Evolutionary conservation across 1,140 invertebrate species (phyloP).

Genomic region (Ctenoplectra terminalis): DNA sequence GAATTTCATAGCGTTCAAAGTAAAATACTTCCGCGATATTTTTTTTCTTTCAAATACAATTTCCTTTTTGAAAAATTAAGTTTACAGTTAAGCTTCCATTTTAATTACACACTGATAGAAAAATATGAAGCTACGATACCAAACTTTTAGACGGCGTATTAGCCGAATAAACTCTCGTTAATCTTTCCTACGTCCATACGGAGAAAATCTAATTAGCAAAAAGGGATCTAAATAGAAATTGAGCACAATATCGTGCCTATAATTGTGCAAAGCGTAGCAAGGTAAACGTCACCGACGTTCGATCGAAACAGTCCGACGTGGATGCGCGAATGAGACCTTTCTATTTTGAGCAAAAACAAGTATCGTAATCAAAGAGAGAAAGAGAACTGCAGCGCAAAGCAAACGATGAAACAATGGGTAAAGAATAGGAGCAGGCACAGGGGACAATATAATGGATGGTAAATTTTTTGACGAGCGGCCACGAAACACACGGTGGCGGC

Average conservation of each 20-base stretch:
- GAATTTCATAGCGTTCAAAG: no score
- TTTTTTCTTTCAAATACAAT: no score
- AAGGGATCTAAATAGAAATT: not conserved
- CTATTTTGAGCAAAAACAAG: constrained; percentile 3
- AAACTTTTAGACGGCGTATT: no score
- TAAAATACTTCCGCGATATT: no score
- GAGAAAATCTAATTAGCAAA: not conserved
- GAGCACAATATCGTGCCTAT: not conserved
- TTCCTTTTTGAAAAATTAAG: no score
- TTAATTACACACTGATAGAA: no score
- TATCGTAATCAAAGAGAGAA: not conserved
- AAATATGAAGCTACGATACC: no score
- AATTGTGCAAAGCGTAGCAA: not conserved
- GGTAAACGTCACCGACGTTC: not conserved
- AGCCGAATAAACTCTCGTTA: not conserved
- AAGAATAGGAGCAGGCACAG: not conserved
- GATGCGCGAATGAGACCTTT: not conserved
- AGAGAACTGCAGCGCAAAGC: no score
- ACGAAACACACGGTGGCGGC: not conserved
- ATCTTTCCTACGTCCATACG: not conserved
- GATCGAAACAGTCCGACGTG: not conserved
- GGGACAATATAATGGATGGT: constrained; percentile 14
- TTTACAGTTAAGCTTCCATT: no score
- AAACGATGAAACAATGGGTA: constrained; percentile 1
- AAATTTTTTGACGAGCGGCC: constrained; percentile 14